A percentile compares a stretch with the other conserved stretches of the same genome.
These are phyloP conservation scores for Hylaea fasciaria DNA, from an alignment of 2,888 invertebrate genomes.

Conservation along the genomic window DNA sequence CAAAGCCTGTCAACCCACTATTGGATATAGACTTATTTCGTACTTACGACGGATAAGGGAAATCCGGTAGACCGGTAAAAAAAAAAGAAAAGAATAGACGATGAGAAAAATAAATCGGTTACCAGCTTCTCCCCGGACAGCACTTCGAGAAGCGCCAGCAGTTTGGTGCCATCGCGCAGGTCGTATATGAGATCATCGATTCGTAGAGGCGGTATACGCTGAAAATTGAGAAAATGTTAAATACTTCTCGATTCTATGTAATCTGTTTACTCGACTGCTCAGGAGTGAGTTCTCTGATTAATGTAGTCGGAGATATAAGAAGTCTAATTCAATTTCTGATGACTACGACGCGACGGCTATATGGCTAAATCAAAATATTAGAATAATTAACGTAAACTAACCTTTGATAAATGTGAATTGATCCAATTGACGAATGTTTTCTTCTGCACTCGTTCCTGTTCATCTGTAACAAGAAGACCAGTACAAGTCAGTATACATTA, in stretches of 20 bases:
- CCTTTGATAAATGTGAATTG: constrained; percentile 98
- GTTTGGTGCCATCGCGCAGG: constrained; percentile 97
- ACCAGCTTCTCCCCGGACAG: constrained; percentile 98
- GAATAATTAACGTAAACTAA: constrained; percentile 66
- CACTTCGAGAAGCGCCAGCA: constrained; percentile 96
- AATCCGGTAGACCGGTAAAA: too few species aligned
- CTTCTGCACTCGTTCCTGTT: constrained; percentile 99
- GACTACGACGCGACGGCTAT: too few species aligned
- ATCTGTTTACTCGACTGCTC: too few species aligned
- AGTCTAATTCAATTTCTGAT: too few species aligned
- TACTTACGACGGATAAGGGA: too few species aligned
- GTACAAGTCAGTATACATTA: constrained; percentile 15
- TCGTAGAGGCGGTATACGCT: constrained; percentile 97
- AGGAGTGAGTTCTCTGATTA: too few species aligned
- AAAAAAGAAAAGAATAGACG: too few species aligned
- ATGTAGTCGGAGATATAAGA: too few species aligned
- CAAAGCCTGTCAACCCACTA: too few species aligned
- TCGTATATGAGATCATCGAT: constrained; percentile 98
- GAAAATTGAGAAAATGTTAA: constrained; percentile 52
- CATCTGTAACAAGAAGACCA: constrained; percentile 90
- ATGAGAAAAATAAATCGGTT: constrained; percentile 57
- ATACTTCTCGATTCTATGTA: too few species aligned
- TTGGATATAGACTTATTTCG: too few species aligned
- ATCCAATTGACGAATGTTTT: constrained; percentile 99
- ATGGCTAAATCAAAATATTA: too few species aligned